These are phyloP conservation scores for Tenthredo livida DNA, from an alignment of 2,888 invertebrate species.

Conservation along the genomic window DNA sequence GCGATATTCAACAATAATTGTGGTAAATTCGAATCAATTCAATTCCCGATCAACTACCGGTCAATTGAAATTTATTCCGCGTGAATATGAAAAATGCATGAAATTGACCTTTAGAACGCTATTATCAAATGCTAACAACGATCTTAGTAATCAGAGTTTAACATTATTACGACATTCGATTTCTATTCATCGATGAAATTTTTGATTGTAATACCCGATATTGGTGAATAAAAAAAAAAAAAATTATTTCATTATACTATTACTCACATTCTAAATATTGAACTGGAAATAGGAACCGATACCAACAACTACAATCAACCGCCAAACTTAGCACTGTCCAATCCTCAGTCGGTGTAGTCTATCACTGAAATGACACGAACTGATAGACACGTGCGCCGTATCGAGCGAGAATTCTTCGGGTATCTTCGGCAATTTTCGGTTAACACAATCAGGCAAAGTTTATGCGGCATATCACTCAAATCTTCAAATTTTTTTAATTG, in stretches of 20 bases:
- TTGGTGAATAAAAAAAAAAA: neutral
- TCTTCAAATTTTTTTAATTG: neutral
- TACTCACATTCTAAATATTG: slow-evolving; percentile 43
- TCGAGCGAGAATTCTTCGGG: slow-evolving; percentile 50
- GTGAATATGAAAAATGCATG: neutral
- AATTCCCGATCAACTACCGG: neutral
- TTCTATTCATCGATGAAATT: neutral
- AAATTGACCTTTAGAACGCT: neutral
- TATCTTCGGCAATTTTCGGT: slow-evolving; percentile 43
- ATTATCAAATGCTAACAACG: neutral
- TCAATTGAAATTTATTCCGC: neutral
- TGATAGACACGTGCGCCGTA: slow-evolving; percentile 52
- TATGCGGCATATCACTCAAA: neutral
- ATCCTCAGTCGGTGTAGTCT: slow-evolving; percentile 40
- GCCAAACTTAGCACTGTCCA: slow-evolving; percentile 41
- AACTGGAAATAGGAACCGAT: slow-evolving; percentile 14
- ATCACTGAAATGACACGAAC: slow-evolving; percentile 49
- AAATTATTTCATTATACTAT: neutral
- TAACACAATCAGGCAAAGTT: slow-evolving; percentile 29
- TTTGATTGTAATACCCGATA: neutral
- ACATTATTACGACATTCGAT: neutral
- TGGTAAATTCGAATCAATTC: neutral
- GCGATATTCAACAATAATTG: neutral
- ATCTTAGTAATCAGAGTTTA: too few relatives aligned
- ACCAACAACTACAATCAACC: slow-evolving; percentile 27